Conservation (phyloP, 2,888 invertebrate genomes). For the Julus scandinavius region DNA sequence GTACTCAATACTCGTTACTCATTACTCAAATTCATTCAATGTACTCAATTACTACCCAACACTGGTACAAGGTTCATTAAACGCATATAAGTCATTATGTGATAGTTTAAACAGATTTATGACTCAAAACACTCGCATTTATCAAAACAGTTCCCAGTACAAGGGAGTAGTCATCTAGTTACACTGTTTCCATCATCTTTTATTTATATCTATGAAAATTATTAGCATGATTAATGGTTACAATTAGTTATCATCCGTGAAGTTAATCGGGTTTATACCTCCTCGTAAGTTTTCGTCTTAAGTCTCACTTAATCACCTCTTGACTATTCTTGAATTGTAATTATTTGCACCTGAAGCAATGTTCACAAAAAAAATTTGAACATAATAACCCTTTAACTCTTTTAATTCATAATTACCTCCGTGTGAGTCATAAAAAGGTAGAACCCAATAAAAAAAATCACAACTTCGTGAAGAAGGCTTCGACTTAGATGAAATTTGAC, state of each 20-base stretch:
- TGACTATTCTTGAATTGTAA: background rate
- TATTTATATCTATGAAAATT: background rate
- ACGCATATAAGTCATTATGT: background rate
- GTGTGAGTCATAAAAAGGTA: too few relatives aligned
- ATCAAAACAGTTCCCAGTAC: background rate
- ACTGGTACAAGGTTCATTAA: slow-evolving; percentile 34
- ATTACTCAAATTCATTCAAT: too few relatives aligned
- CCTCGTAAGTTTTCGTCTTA: background rate
- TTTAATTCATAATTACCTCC: background rate
- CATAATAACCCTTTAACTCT: background rate
- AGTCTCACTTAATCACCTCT: background rate
- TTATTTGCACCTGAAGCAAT: background rate
- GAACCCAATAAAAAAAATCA: too few relatives aligned
- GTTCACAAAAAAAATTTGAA: background rate
- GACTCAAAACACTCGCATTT: background rate
- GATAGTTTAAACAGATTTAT: slow-evolving; percentile 6
- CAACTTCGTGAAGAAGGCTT: background rate
- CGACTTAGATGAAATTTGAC: too few relatives aligned
- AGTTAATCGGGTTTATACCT: background rate
- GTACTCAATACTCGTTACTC: too few relatives aligned
- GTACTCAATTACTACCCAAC: too few relatives aligned
- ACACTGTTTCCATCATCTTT: slow-evolving; percentile 7
- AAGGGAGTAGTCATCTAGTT: background rate
- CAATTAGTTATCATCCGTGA: slow-evolving; percentile 24
- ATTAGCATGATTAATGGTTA: slow-evolving; percentile 18